Percentiles rank a stretch among this genome's conserved stretches.
phyloP scores from a whole-genome alignment of 2,888 invertebrate species.

The Heliconius cydno region DNA sequence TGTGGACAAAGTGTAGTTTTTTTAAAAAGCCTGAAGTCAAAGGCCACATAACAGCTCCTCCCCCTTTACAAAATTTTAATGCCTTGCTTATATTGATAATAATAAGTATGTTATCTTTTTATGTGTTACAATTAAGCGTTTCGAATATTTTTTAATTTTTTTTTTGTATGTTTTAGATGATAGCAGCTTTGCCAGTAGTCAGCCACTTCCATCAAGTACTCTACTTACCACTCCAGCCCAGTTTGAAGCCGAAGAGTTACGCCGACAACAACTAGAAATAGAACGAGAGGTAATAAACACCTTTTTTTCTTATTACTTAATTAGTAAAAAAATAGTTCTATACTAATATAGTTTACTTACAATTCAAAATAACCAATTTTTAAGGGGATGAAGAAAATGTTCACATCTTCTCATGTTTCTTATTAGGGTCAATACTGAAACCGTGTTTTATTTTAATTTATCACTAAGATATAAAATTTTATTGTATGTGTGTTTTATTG shows the following conservation, averaged over 20 bases:
- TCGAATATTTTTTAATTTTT: neutral
- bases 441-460: too few relatives aligned
- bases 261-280: conserved; percentile 74
- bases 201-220: conserved; percentile 47
- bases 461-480: too few relatives aligned
- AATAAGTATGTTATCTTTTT: neutral
- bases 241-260: conserved; percentile 71
- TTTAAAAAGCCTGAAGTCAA: too few relatives aligned
- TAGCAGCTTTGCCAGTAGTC: conserved; percentile 38
- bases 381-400: too few relatives aligned
- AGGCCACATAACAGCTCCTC: too few relatives aligned
- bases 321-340: neutral
- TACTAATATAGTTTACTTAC: too few relatives aligned
- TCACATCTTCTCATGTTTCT: neutral
- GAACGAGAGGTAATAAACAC: conserved; percentile 69
- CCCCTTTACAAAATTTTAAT: too few relatives aligned
- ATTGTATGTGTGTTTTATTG: neutral
- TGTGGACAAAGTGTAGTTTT: too few relatives aligned
- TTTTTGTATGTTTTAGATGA: conserved; percentile 35
- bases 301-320: neutral
- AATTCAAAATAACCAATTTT: too few relatives aligned
- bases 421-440: neutral
- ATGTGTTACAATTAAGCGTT: neutral
- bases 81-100: too few relatives aligned
- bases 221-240: conserved; percentile 58